phyloP scores from a whole-genome alignment of 2,797 vertebrate genomes.

The Melanotaenia maccullochi region DNA sequence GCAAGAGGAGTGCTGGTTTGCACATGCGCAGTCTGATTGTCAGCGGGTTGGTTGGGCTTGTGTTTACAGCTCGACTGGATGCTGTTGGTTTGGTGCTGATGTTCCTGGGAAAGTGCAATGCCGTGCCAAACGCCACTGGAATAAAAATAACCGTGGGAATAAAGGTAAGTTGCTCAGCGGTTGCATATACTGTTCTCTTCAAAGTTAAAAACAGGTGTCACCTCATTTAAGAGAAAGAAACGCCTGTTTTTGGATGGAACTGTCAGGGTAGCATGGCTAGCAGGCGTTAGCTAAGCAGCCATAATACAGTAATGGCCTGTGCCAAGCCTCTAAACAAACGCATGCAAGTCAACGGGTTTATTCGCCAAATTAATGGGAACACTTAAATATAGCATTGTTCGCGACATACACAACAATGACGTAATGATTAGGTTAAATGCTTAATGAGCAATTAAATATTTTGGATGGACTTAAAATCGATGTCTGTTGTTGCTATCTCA shows the following conservation, averaged over 20 bases:
- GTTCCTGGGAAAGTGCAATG: conserved; percentile 78
- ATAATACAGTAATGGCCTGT: conserved; percentile 65
- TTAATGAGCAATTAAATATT: conserved; percentile 5
- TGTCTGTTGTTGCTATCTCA: conserved; percentile 36
- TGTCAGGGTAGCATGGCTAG: conserved; percentile 65
- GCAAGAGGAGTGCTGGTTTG: conserved; percentile 26
- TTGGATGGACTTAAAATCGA: conserved; percentile 25
- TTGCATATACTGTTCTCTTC: background rate
- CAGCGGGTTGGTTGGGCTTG: conserved; percentile 76
- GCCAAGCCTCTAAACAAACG: conserved; percentile 35
- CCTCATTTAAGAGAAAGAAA: background rate
- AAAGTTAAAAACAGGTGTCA: conserved; percentile 7
- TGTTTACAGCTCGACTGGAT: conserved; percentile 86
- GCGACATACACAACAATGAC: no score
- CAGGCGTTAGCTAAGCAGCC: conserved; percentile 61
- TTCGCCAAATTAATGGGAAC: background rate
- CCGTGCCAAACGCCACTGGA: conserved; percentile 75
- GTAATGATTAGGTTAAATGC: background rate
- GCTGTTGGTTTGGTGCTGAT: conserved; percentile 77
- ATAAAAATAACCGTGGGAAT: conserved; percentile 66
- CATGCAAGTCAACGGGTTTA: conserved; percentile 29
- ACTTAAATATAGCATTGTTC: background rate
- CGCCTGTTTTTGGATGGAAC: conserved; percentile 40
- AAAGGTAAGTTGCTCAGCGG: conserved; percentile 71
- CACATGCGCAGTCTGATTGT: conserved; percentile 76